Conservation (phyloP, 2,113 vertebrate species). For the Eonycteris spelaea region DNA sequence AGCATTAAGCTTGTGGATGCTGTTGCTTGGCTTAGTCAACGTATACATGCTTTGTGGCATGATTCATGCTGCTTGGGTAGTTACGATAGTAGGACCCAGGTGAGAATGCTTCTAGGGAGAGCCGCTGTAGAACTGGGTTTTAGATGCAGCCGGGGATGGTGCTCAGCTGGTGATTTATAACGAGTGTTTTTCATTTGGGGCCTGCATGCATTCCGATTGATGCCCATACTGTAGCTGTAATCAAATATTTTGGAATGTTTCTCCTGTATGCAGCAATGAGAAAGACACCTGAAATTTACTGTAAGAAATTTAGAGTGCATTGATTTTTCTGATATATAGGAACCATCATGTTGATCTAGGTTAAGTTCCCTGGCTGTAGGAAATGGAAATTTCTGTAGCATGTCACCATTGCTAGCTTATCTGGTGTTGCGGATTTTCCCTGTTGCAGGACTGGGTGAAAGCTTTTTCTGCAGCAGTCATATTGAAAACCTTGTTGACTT, state of each 20-base stretch:
- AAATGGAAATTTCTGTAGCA: constrained; percentile 79
- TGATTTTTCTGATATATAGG: constrained; percentile 64
- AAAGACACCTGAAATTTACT: constrained; percentile 65
- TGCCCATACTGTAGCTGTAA: neutral
- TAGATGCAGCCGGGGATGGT: constrained; percentile 4
- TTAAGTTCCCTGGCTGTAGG: constrained; percentile 76
- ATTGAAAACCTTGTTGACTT: constrained; percentile 80
- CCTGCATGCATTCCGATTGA: constrained; percentile 5
- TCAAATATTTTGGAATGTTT: constrained; percentile 46
- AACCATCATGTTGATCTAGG: constrained; percentile 68
- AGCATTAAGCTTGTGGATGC: neutral
- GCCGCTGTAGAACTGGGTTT: constrained; percentile 52
- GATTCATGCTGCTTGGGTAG: neutral
- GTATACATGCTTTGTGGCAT: constrained; percentile 51
- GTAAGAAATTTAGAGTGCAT: constrained; percentile 38
- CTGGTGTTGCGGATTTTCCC: constrained; percentile 88
- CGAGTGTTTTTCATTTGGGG: constrained; percentile 2
- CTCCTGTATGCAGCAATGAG: neutral
- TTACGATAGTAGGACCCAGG: constrained; percentile 34
- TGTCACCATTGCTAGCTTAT: constrained; percentile 85
- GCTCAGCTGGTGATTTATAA: constrained; percentile 9
- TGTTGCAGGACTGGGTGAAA: constrained; percentile 87
- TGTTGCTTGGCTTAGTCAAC: constrained; percentile 43
- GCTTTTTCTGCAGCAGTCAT: constrained; percentile 79
- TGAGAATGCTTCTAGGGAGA: constrained; percentile 49